Percentiles rank a stretch among this genome's conserved stretches.
phyloP scores from a whole-genome alignment of 2,797 vertebrate genomes.

The Botia kubotai region DNA sequence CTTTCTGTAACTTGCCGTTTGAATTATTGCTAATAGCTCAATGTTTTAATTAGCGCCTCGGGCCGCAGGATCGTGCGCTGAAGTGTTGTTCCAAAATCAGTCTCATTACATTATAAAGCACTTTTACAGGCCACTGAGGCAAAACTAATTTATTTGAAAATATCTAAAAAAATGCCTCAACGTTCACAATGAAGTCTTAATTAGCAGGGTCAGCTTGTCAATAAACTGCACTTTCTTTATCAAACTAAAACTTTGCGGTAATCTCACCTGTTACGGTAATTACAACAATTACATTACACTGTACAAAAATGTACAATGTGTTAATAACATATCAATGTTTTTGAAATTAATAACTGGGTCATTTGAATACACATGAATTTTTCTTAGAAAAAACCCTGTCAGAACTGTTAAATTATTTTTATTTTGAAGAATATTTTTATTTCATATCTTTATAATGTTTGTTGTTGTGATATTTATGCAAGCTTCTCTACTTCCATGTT shows the following conservation, averaged over 20 bases:
- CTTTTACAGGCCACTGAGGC: constrained; percentile 52
- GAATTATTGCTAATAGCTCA: constrained; percentile 57
- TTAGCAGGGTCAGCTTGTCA: constrained; percentile 29
- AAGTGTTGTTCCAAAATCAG: constrained; percentile 57
- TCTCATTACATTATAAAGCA: constrained; percentile 61
- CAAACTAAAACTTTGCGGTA: constrained; percentile 23
- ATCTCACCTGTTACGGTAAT: neutral
- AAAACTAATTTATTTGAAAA: constrained; percentile 58
- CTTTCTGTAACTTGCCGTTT: constrained; percentile 50
- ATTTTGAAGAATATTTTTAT: neutral
- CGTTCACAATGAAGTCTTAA: constrained; percentile 41
- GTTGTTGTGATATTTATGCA: no score
- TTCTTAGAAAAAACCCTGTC: neutral
- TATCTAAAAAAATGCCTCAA: constrained; percentile 60
- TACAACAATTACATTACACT: no score
- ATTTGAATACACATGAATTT: neutral
- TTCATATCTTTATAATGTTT: no score
- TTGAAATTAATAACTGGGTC: neutral
- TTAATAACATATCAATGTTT: neutral
- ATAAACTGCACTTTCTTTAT: constrained; percentile 25
- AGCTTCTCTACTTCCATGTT: no score
- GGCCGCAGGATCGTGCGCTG: constrained; percentile 47
- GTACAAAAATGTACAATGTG: neutral
- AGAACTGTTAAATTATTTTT: neutral
- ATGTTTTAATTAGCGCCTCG: constrained; percentile 56